A percentile compares a stretch with the other conserved stretches of the same genome.
phyloP scores from a whole-genome alignment of 2,888 invertebrate genomes.

The Geophilus truncorum region DNA sequence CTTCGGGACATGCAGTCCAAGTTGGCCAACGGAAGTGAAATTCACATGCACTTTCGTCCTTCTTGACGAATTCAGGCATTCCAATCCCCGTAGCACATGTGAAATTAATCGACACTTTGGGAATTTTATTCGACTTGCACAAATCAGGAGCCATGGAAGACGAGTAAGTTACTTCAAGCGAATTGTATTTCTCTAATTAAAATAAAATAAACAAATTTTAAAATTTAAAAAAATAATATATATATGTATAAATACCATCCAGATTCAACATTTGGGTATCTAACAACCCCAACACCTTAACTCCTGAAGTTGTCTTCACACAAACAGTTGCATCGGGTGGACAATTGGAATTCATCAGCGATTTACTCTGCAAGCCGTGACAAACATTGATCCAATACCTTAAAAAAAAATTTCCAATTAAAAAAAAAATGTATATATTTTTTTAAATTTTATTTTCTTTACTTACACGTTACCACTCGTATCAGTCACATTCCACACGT shows the following conservation, averaged over 20 bases:
- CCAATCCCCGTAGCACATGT: not conserved
- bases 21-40: not conserved
- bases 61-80: not conserved
- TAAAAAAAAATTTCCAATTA: not conserved
- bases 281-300: not conserved
- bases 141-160: not conserved
- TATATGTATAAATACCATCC: too few species aligned
- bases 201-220: not conserved
- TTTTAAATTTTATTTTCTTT: not conserved
- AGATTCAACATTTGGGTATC: not conserved
- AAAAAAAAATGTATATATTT: not conserved
- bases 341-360: not conserved
- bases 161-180: not conserved
- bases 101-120: not conserved
- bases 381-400: conserved; percentile 6
- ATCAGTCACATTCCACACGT: not conserved
- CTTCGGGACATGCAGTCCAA: not conserved
- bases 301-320: not conserved
- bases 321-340: not conserved
- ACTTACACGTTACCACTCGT: not conserved
- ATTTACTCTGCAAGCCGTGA: not conserved
- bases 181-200: not conserved
- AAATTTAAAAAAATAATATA: too few species aligned
- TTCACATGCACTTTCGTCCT: not conserved
- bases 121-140: not conserved